Percentiles rank a stretch among this genome's conserved stretches.
These are phyloP conservation scores for Anableps anableps DNA, from an alignment of 2,797 vertebrate genomes.

Conservation along the genomic window DNA sequence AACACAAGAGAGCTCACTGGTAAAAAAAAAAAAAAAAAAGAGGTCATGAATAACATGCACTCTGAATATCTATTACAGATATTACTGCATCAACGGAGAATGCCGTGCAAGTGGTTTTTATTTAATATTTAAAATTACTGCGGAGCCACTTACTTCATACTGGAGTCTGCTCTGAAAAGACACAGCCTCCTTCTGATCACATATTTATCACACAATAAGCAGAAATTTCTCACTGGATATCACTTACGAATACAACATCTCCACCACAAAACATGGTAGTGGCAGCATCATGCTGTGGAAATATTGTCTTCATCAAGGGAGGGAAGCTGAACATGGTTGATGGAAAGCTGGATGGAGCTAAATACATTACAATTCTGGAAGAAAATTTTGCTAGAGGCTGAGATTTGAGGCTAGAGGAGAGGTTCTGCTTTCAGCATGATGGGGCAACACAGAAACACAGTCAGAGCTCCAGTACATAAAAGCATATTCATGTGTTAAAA, in stretches of 20 bases:
- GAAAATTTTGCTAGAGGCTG: background rate
- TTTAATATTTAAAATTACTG: constrained; percentile 72
- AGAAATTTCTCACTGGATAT: no score
- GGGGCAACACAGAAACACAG: no score
- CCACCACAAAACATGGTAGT: no score
- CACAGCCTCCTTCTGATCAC: constrained; percentile 41
- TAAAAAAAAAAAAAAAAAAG: constrained; percentile 54
- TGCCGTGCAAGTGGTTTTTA: constrained; percentile 60
- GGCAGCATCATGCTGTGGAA: no score
- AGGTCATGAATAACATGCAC: constrained; percentile 55
- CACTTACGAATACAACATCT: no score
- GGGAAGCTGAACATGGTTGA: no score
- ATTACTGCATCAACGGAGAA: constrained; percentile 58
- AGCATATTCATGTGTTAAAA: background rate
- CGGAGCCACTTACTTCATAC: constrained; percentile 27
- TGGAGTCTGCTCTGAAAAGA: constrained; percentile 39
- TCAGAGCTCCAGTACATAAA: no score
- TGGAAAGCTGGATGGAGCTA: no score
- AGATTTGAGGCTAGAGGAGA: background rate
- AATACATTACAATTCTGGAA: background rate
- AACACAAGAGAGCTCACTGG: constrained; percentile 27
- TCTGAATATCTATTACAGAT: constrained; percentile 42
- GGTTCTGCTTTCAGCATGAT: no score
- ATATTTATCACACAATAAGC: constrained; percentile 24
- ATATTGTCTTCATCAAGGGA: no score